phyloP scores from a whole-genome alignment of 2,797 vertebrate species.

The Delichon dasypus region DNA sequence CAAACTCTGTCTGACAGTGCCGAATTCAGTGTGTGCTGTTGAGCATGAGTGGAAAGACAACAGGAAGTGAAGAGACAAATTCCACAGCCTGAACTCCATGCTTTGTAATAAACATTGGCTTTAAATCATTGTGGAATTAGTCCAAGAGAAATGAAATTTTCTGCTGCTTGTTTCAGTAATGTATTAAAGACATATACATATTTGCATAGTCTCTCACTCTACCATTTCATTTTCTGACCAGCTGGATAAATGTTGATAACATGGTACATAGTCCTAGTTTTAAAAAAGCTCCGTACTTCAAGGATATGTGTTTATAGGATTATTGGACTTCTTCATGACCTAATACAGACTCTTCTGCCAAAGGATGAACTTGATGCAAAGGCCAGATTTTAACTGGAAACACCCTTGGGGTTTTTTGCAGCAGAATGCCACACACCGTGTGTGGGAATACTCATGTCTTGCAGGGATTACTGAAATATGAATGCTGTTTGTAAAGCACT shows the following conservation, averaged over 20 bases:
- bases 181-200: background rate
- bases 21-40: background rate
- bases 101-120: conserved; percentile 1
- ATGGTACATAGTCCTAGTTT: background rate
- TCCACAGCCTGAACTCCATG: conserved; percentile 22
- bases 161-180: background rate
- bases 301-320: conserved; percentile 18
- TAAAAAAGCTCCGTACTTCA: conserved; percentile 20
- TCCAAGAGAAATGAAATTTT: background rate
- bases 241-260: conserved; percentile 39
- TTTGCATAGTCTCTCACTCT: background rate
- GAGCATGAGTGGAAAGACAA: background rate
- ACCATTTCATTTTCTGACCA: conserved; percentile 13
- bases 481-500: background rate
- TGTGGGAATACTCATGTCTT: conserved; percentile 12
- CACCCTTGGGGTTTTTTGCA: conserved; percentile 14
- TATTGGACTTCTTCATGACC: conserved; percentile 34
- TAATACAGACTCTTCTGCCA: conserved; percentile 35
- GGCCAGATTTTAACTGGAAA: conserved; percentile 58
- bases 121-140: background rate
- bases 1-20: background rate
- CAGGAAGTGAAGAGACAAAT: background rate
- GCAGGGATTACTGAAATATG: conserved; percentile 34
- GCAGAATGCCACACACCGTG: conserved; percentile 22
- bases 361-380: conserved; percentile 29